Conservation (phyloP, 2,113 vertebrate genomes). For the Brienomyrus brachyistius region DNA sequence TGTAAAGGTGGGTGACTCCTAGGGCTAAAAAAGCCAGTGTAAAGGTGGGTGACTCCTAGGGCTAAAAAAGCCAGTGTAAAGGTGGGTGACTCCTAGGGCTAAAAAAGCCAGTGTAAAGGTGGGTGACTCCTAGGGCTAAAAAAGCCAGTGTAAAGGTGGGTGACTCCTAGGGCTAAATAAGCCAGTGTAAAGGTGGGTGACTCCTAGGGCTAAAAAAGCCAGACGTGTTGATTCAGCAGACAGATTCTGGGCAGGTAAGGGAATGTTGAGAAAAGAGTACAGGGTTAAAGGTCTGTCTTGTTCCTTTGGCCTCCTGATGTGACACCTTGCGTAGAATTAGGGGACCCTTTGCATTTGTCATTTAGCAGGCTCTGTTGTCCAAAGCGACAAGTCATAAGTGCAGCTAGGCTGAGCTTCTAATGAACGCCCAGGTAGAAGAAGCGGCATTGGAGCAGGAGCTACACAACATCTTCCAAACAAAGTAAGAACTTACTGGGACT, state of each 20-base stretch:
- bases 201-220: background rate
- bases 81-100: background rate
- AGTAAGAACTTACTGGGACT: no score
- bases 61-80: background rate
- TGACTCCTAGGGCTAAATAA: no score
- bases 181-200: no score
- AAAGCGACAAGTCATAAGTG: background rate
- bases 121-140: background rate
- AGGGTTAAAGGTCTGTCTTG: background rate
- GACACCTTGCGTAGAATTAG: background rate
- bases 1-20: background rate
- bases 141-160: background rate
- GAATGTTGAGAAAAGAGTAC: background rate
- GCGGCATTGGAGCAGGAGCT: no score
- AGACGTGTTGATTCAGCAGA: background rate
- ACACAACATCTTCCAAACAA: no score
- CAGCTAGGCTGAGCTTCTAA: no score
- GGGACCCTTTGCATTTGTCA: background rate
- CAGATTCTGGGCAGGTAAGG: background rate
- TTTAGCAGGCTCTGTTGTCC: background rate
- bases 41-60: background rate
- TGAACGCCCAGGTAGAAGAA: no score
- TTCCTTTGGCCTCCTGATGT: background rate
- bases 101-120: background rate
- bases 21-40: background rate